Base-by-base conservation (phyloP, 2,113 vertebrate species). In the Sebastes schlegelii region DNA sequence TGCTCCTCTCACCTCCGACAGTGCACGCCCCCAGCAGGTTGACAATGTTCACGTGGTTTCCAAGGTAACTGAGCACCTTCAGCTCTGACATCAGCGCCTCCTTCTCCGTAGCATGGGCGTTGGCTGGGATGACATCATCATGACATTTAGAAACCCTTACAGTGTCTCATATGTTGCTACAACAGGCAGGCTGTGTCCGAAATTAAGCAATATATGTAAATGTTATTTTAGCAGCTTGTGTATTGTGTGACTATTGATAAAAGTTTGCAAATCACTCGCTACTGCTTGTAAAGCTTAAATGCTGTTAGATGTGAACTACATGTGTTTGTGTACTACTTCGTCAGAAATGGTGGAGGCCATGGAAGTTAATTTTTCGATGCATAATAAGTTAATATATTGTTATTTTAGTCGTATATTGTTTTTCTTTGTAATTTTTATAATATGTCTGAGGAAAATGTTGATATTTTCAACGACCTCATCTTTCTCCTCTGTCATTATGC, bases 11-110 rank as follows among this genome's bases (percentile, higher is more conserved):
- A 99, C 98, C 98, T 96, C 96, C 96, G 5, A 98, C 48, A 12
- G 98, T 99, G 93, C 98, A 99, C 0, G 98, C 98, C 85, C 97
- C 98, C 16, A 99, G 96, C 45, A 99, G 96, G 94, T 99, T 99
- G 23, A 99, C 98, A 0, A 98, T 99, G 85, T 99, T 99, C 94
- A 98, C 95, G 45, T 99, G 97, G 92, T 98, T 98, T 63, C 98
- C 98, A 17, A 99, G 97, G 93, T 99, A 98, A 93, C 97, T 98
- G 83, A 99, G 93, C 80, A 99, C 97, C 93, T 99, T 99, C 79
- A 99, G 96, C 90, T 99, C 98, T 8, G 98, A 99, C 98, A 99
- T 99, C 83, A 99, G 95, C 11, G 98, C 98, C 91, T 99, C 98
- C 87, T 97, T 96, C 89, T 99, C 98, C 0, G 97, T 99, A 65